Evolutionary conservation across 2,797 vertebrate genomes (phyloP).

Genomic region (Eidolon dupreanum): DNA sequence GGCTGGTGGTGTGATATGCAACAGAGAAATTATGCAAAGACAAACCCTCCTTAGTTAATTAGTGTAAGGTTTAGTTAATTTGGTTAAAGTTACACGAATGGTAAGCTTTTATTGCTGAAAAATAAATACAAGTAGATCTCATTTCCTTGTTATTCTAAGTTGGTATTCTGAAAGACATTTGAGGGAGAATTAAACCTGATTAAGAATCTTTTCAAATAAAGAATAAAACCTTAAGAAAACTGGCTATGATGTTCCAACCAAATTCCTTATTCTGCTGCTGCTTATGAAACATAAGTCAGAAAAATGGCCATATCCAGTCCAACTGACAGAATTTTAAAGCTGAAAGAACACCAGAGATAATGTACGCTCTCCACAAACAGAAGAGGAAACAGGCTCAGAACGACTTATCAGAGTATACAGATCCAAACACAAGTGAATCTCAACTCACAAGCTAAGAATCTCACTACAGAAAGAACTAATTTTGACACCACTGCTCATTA

Average conservation of each 20-base stretch:
- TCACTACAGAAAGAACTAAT: not conserved
- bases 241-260: not conserved
- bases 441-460: not conserved
- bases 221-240: conserved; percentile 11
- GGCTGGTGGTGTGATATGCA: not conserved
- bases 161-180: conserved; percentile 21
- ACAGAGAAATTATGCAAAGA: not conserved
- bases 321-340: not conserved
- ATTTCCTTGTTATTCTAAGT: conserved; percentile 39
- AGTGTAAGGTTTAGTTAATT: not conserved
- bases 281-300: not conserved
- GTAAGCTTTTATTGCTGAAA: conserved; percentile 38
- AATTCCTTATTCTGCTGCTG: not conserved
- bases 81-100: not conserved
- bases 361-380: not conserved
- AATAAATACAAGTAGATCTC: not conserved
- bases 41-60: not conserved
- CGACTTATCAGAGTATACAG: not conserved
- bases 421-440: not conserved
- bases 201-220: conserved; percentile 41
- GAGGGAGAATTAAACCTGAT: not conserved
- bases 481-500: not conserved
- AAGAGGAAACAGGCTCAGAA: not conserved
- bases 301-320: not conserved
- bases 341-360: not conserved